Evolutionary conservation across 2,113 vertebrate species (phyloP).

Genomic region (Raja brachyura): DNA sequence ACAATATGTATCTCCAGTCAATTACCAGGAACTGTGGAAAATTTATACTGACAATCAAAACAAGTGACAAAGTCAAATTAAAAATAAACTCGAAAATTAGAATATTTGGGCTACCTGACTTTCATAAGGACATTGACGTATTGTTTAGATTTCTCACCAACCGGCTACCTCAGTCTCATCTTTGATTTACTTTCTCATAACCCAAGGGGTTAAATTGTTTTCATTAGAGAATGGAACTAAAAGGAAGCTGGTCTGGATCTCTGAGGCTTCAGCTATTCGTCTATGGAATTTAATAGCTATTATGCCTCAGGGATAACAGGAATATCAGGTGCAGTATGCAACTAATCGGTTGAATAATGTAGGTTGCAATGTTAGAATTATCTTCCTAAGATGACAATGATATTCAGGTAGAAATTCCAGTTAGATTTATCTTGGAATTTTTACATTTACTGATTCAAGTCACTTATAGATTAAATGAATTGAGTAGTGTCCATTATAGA

Average conservation of each 20-base stretch:
- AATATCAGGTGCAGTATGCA: not conserved
- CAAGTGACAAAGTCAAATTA: not conserved
- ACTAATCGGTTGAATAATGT: not conserved
- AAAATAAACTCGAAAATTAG: not conserved
- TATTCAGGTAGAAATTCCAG: not conserved
- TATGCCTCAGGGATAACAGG: not conserved
- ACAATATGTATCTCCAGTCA: not conserved
- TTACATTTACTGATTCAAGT: not conserved
- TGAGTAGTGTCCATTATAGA: not conserved
- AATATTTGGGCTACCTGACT: not conserved
- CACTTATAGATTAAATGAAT: not conserved
- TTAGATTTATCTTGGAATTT: not conserved
- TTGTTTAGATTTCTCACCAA: not conserved
- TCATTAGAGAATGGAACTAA: not conserved
- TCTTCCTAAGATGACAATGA: not conserved
- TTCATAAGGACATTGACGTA: not conserved
- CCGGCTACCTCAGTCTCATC: too few relatives aligned
- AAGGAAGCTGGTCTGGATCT: not conserved
- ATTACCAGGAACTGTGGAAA: not conserved
- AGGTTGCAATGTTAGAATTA: not conserved
- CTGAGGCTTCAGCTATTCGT: not conserved
- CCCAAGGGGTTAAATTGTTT: not conserved
- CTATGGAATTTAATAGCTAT: not conserved
- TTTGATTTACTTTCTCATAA: too few relatives aligned
- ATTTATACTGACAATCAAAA: not conserved